These are phyloP conservation scores for Solenodon paradoxus DNA, from an alignment of 2,113 vertebrate species.

Conservation along the genomic window DNA sequence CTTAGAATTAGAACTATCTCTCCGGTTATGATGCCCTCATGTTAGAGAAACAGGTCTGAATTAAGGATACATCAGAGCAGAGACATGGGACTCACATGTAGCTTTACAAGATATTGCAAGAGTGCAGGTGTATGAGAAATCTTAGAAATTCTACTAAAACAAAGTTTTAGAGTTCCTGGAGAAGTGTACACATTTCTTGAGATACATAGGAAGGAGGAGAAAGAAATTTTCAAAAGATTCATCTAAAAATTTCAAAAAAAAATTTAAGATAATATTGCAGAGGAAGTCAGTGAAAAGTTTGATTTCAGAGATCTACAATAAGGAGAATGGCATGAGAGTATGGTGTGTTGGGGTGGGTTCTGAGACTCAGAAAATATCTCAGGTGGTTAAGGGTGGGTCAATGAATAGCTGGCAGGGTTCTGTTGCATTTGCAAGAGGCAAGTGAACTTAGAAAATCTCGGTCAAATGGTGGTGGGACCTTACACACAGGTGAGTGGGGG, in stretches of 20 bases:
- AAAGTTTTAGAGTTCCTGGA: neutral
- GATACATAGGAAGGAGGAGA: neutral
- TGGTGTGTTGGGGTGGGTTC: too few species aligned
- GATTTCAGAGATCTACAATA: too few species aligned
- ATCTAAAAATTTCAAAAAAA: too few species aligned
- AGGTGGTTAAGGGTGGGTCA: neutral
- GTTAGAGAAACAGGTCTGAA: too few species aligned
- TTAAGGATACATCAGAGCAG: too few species aligned
- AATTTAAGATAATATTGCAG: too few species aligned
- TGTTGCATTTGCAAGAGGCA: rapidly evolving
- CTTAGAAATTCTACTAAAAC: neutral
- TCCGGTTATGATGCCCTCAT: neutral
- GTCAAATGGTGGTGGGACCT: neutral
- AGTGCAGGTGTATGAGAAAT: neutral
- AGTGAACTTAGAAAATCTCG: neutral
- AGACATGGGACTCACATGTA: too few species aligned
- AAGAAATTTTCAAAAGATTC: too few species aligned
- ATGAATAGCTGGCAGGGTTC: neutral
- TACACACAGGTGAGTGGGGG: rapidly evolving
- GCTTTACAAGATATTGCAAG: neutral
- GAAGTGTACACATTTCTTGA: neutral
- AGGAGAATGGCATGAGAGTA: too few species aligned
- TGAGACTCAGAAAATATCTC: neutral
- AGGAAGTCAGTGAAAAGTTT: too few species aligned
- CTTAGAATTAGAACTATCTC: neutral